Evolutionary conservation across 2,888 invertebrate species (phyloP), one percentile per base, ranked within the genome.

Genomic region (Melipona bicolor): DNA sequence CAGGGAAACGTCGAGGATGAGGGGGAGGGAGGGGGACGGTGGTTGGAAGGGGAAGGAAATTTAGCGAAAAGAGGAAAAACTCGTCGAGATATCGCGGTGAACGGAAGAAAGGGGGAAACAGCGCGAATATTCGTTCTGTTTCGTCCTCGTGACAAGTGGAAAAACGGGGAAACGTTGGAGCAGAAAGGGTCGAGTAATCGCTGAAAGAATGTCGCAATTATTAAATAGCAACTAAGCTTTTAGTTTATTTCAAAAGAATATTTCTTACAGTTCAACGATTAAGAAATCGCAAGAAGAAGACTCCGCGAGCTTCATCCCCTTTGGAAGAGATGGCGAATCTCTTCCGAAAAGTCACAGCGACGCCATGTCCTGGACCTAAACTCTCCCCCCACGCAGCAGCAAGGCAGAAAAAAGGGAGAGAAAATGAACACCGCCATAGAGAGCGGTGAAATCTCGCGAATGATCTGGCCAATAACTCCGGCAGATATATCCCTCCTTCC

Each of bases 401-500:
- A n/a, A 13, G 21, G 15, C 27, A 24, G 4, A 43, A 43, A 1
- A 43, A 43, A 11, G 9, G 43, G 9, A 43, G 11, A 43, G 43
- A 43, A 1, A 43, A 43, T n/a, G 13, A 56, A 56, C 32, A 67
- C 13, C 67, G 19, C 54, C n/a, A 5, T 17, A 15, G 13, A 32
- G 2, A 32, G 2, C 24, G 49, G 49, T 9, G 19, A 56, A 36
- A 19, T 64, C 11, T 32, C 21, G 50, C 52, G 15, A 70, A 52
- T 52, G 52, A 70, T 68, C 54, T 62, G 9, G 32, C 21, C 36
- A 67, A 69, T 69, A 69, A 81, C 64, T 73, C 82, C 56, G 9
- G 15, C 36, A 54, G 50, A 72, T 65, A 78, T 76, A 78, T 76
- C 64, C 65, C 54, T 68, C 72, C 81, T 80, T 80, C 59, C 75